These are phyloP conservation scores for Julus scandinavius DNA, from an alignment of 2,888 invertebrate species.

Conservation along the genomic window DNA sequence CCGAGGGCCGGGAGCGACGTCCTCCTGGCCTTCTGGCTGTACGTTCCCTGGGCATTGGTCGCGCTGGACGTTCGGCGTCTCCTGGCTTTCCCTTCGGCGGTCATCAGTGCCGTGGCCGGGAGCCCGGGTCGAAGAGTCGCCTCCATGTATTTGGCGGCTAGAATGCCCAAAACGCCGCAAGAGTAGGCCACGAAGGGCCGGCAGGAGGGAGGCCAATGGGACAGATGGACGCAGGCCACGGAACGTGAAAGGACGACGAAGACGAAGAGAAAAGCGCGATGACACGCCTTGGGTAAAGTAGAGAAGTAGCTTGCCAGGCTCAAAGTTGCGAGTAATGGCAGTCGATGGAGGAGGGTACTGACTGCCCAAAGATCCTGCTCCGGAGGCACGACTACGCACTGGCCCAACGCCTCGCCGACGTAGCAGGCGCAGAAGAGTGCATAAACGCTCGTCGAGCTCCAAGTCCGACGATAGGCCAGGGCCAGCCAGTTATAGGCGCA, in stretches of 20 bases:
- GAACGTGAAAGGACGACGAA: slow-evolving; percentile 64
- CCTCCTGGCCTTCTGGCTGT: slow-evolving; percentile 64
- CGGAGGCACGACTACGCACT: slow-evolving; percentile 60
- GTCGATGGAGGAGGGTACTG: not conserved
- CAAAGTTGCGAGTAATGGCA: slow-evolving; percentile 16
- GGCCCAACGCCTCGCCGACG: slow-evolving; percentile 64
- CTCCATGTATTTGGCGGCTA: slow-evolving; percentile 66
- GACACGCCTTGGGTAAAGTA: slow-evolving; percentile 44
- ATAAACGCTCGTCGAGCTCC: slow-evolving; percentile 65
- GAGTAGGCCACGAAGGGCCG: slow-evolving; percentile 64
- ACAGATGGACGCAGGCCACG: slow-evolving; percentile 63
- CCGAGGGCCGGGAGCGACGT: slow-evolving; percentile 65
- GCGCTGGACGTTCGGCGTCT: slow-evolving; percentile 64
- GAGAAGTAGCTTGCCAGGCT: slow-evolving; percentile 49
- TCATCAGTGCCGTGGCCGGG: not conserved
- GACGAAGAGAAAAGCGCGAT: slow-evolving; percentile 63
- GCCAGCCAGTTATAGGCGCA: slow-evolving; percentile 65
- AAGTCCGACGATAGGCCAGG: slow-evolving; percentile 64
- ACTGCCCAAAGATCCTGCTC: not conserved
- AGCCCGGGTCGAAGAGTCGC: slow-evolving; percentile 61
- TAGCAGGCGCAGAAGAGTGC: slow-evolving; percentile 65
- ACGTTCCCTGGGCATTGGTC: slow-evolving; percentile 61
- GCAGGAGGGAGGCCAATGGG: slow-evolving; percentile 62
- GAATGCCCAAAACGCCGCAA: slow-evolving; percentile 64
- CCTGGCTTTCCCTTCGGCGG: slow-evolving; percentile 63